Base-by-base conservation (phyloP, 2,797 vertebrate species). In the Gobionotothen gibberifrons region DNA sequence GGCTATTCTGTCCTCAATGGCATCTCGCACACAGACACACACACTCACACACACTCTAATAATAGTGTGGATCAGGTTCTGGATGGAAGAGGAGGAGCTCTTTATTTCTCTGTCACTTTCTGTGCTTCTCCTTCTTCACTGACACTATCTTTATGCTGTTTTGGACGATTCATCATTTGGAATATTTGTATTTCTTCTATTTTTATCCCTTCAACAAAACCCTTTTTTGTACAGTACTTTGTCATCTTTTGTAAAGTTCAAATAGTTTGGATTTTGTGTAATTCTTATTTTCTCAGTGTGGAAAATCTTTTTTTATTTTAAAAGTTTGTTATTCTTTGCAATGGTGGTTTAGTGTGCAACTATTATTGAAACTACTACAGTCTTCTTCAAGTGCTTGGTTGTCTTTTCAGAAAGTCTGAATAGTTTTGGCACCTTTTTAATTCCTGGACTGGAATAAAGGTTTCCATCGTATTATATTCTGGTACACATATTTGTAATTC, bases 1-100 rank as follows among this genome's bases (percentile, higher is more conserved):
- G 70, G 43, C 60, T 71, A 4, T 68, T 82, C 73, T 84, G 82
- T 84, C 81, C 83, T 78, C 72, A 72, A 78, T 82, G 85, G 85
- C 55, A 86, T 83, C 55, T 56, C 42, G 65, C 51, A 15, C 72
- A 32, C 69, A 42, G 54, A 52, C 36, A 36, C 46, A 57, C 32
- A 48, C 58, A 54, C 60, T 39, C 59, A 52, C 67, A 64, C 56
- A 60, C 56, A 36, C 32, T 91, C 91, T 92, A 92, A 93, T 84
- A 93, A 92, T 93, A 93, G 89, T 22, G 70, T 17, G 85, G 79
- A 74, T 92, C 89, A 62, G 78, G 85, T 90, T 90, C 78, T 56
- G 71, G 63, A 54, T 39, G 57, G 72, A 83, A 44, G 75, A 81
- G 75, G 69, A 68, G 71, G 48, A 64, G 48, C 36, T 64, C 29